Base-by-base conservation (phyloP, 2,888 invertebrate genomes). In the Beris chalybata region DNA sequence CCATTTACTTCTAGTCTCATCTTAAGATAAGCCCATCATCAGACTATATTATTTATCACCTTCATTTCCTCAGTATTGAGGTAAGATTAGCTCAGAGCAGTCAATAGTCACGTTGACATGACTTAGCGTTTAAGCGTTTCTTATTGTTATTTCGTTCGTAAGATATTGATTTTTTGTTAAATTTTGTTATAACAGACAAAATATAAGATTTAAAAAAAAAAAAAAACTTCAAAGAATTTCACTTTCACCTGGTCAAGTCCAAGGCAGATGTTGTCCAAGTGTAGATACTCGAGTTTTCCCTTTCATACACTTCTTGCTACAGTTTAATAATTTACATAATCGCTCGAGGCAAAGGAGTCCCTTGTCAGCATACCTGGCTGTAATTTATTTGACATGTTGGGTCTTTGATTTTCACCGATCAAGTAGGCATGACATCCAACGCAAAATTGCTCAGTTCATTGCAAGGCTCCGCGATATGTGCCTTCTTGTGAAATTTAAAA, bases 1-100 rank as follows among this genome's bases (percentile, higher is more conserved):
- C n/a, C 38, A 79, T 70, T 78, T 72, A 65, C 56, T 32, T 69
- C 69, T 70, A 70, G 70, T 70, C 70, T 70, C 67, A 69, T 69
- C 58, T 64, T 66, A 64, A 66, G 54, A 12, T 64, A 55, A 69
- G 61, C 54, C n/a, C 54, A 58, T 66, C 63, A 52, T 61, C 30
- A 53, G 53, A 53, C 63, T 56, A 55, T 30, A 57, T 64, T 66
- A 69, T 69, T 69, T 69, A 69, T 69, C 65, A 59, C 50, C 64
- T 29, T 32, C 64, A 45, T 31, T 64, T 53, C 30, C 50, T 50
- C 58, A 54, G 55, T 54, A 29, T 13, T 69, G 65, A 67, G 57
- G 31, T 65, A 57, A 64, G 43, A 45, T 56, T 44, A 67, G 48
- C 65, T 52, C 55, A 55, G 61, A 52, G 52, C 65, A 63, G 66